Evolutionary conservation across 37 sponge, comb jelly and placozoan genomes (phyloP), one percentile per base, ranked within the genome.

Genomic region (Aplysina aerophoba): DNA sequence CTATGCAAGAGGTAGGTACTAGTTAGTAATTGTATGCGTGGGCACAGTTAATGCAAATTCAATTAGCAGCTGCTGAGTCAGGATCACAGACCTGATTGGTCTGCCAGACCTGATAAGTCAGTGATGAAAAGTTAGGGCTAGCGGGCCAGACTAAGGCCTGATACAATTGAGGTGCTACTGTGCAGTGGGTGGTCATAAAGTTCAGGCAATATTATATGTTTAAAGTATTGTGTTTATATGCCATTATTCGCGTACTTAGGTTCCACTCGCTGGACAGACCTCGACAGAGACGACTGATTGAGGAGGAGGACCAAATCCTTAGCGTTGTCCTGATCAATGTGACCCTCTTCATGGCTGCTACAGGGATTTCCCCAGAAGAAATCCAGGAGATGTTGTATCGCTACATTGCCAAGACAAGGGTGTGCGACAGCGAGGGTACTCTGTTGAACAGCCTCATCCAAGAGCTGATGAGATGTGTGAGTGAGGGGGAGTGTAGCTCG

Each of bases 261-360:
- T 93, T 89, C 82, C 81, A 82, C 22, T 88, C 94, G 4, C 73
- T 90, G 25, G 38, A 60, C 28, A 78, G 60, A 33, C 37, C 53
- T 12, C 59, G 69, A 13, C 82, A 87, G 4, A 74, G 60, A 53
- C 41, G 58, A 35, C 85, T 93, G 81, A 83, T 85, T 1, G 56
- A 34, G 58, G 91, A 87, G 44, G 94, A 93, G 62, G 94, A 93
- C 85, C 62, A 84, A 19, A 81, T 93, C 31, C 40, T 93, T 55
- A 93, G 88, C 59, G 33, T 83, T 5, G 59, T 87, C n/a, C 63
- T 90, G 6, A 82, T 89, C 56, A 87, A 93, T 86, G 85, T 93
- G 36, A 81, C 89, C 20, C 90, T 90, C 22, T 93, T 81, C 86
- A 89, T 93, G 90, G 79, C 89, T 44, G 79, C 83, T 61, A 64